Conservation (phyloP, 2,113 vertebrate species). For the Meleagris gallopavo region DNA sequence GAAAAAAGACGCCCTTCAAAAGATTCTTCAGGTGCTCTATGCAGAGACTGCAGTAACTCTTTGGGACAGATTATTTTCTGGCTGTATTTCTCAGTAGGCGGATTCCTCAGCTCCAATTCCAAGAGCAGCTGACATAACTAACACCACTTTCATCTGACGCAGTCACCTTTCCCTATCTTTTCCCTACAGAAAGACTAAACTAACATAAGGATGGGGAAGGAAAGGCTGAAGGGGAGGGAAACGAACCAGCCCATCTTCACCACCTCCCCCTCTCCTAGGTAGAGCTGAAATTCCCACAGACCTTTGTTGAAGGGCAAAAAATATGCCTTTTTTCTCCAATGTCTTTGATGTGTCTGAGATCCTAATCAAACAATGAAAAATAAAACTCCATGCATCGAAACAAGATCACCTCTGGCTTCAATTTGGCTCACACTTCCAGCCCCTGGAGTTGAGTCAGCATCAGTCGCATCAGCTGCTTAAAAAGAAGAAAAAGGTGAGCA, state of each 20-base stretch:
- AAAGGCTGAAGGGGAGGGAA: background rate
- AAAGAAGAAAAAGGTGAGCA: conserved; percentile 47
- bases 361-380: conserved; percentile 39
- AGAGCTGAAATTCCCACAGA: background rate
- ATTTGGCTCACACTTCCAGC: conserved; percentile 34
- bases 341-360: conserved; percentile 16
- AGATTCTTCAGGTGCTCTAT: conserved; percentile 52
- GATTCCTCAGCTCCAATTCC: conserved; percentile 39
- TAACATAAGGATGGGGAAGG: background rate
- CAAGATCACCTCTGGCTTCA: conserved; percentile 59
- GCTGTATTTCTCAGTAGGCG: conserved; percentile 49
- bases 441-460: conserved; percentile 64
- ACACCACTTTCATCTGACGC: conserved; percentile 38
- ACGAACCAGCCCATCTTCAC: background rate
- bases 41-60: conserved; percentile 65
- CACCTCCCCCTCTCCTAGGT: background rate
- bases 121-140: conserved; percentile 53
- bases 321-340: background rate
- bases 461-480: conserved; percentile 3
- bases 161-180: conserved; percentile 54
- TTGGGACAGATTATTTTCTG: conserved; percentile 61
- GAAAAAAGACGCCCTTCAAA: conserved; percentile 66
- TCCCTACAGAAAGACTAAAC: conserved; percentile 10
- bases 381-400: conserved; percentile 18
- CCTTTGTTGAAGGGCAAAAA: background rate